phyloP scores from a whole-genome alignment of 2,113 vertebrate genomes.

The Sander lucioperca region DNA sequence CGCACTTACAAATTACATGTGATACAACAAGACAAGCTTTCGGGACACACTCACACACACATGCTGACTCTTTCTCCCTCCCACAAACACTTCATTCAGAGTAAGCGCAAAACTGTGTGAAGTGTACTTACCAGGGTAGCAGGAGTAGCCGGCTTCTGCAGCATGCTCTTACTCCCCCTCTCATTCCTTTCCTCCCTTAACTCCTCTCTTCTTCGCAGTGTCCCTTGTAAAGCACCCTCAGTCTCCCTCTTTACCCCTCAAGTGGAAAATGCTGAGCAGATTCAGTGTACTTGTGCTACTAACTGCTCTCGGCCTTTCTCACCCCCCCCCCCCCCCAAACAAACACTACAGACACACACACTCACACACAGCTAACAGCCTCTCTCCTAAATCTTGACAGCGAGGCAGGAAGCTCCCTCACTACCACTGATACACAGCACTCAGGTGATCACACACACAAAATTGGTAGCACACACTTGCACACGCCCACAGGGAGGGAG shows the following conservation, averaged over 20 bases:
- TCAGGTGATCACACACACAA: slow-evolving; percentile 71
- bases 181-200: slow-evolving; percentile 54
- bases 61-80: slow-evolving; percentile 4
- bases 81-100: slow-evolving; percentile 62
- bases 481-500: slow-evolving; percentile 80
- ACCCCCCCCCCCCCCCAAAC: not conserved
- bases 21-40: slow-evolving; percentile 51
- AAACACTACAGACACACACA: slow-evolving; percentile 2
- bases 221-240: slow-evolving; percentile 61
- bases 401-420: slow-evolving; percentile 75
- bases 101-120: slow-evolving; percentile 58
- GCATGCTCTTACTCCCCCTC: slow-evolving; percentile 60
- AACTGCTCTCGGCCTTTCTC: slow-evolving; percentile 59
- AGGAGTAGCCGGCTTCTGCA: slow-evolving; percentile 73
- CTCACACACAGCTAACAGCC: slow-evolving; percentile 40
- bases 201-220: slow-evolving; percentile 43
- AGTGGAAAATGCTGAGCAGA: slow-evolving; percentile 69
- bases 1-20: slow-evolving; percentile 63
- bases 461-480: slow-evolving; percentile 66
- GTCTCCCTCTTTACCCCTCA: slow-evolving; percentile 36
- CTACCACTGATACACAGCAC: slow-evolving; percentile 59
- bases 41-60: slow-evolving; percentile 30
- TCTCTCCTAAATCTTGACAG: slow-evolving; percentile 64
- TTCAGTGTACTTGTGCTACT: slow-evolving; percentile 59
- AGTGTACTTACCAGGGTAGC: slow-evolving; percentile 79